Conservation (phyloP, 2,888 invertebrate species). For the Steinernema carpocapsae region DNA sequence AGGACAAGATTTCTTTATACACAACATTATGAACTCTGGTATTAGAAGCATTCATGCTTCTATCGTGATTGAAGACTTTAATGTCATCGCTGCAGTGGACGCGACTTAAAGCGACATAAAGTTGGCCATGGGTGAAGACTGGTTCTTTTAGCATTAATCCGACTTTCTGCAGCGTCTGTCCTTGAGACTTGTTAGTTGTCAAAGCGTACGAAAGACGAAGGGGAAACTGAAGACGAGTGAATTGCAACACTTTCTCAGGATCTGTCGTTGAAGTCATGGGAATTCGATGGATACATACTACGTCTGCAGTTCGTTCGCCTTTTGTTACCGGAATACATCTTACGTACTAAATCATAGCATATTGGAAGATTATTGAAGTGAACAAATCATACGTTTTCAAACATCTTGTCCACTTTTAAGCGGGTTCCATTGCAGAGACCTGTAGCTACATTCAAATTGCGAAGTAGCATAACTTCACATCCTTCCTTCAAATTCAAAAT, state of each 20-base stretch:
- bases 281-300: neutral
- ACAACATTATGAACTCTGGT: neutral
- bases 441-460: neutral
- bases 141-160: neutral
- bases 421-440: neutral
- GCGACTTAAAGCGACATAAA: neutral
- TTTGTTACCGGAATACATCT: neutral
- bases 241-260: neutral
- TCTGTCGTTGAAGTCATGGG: neutral
- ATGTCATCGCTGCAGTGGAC: neutral
- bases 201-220: neutral
- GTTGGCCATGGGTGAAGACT: neutral
- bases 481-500: neutral
- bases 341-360: neutral
- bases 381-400: neutral
- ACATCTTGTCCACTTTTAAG: neutral
- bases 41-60: neutral
- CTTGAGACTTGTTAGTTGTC: neutral
- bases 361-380: neutral
- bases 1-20: constrained; percentile 1
- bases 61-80: neutral
- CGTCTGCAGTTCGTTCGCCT: neutral
- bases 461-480: neutral
- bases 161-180: neutral
- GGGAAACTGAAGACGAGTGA: neutral